Evolutionary conservation across 1,140 invertebrate species (phyloP), one percentile per base, ranked within the genome.

Genomic region (Bombus fervidus): DNA sequence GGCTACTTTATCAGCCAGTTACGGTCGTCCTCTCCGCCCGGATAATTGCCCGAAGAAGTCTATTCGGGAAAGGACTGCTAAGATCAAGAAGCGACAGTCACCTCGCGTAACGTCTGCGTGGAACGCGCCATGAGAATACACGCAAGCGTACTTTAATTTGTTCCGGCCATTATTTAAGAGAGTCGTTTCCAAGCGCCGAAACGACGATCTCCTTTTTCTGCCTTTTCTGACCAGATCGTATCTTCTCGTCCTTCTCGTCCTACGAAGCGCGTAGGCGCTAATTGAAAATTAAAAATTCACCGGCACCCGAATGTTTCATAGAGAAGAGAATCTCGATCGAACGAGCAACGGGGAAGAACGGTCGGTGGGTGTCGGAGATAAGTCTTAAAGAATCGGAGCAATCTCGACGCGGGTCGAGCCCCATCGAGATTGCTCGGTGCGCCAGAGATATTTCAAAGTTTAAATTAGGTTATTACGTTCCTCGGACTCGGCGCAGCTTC

Each of bases 221-320:
- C 6, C 6, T 22, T 53, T 53, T 22, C 47, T 2, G 47, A 18
- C 0, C 18, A 1, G 18, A 6, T 53, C 47, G 47, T 53, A 53
- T 53, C 18, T 18, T 6, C 47, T 47, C 47, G 8, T 18, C 47
- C 18, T 53, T 0, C 47, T 18, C 22, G 47, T 18, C 1, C 6
- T 22, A 18, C 47, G 18, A 53, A 53, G 47, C 47, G 18, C 47
- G 47, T 53, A 22, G 47, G 47, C 47, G 47, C 18, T 22, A 73
- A 82, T 64, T 78, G 47, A 68, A 83, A 69, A 77, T 78, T 57
- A 83, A 77, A 47, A 69, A 69, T 83, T 77, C 74, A 83, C 0
- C 18, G 12, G 2, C 4, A 1, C 13, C 25, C 12, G 47, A 39
- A 82, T 53, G 31, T 69, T 69, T 64, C 62, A 28, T 0, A 12